Conservation (phyloP, 1,140 invertebrate genomes). For the Ptiloglossa arizonensis region DNA sequence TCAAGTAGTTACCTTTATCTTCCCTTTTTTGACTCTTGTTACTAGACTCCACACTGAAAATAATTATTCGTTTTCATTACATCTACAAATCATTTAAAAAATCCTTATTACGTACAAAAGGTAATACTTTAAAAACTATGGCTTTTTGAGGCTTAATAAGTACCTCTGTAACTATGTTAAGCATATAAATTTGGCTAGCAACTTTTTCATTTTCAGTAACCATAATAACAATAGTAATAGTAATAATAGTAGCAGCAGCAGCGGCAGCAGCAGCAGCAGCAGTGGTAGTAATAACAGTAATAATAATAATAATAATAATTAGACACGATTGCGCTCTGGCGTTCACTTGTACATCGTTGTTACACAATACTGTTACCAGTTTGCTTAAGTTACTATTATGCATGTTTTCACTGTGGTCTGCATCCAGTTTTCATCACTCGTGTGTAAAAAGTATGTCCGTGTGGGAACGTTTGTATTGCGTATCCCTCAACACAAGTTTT, state of each 20-base stretch:
- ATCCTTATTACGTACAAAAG: conserved; percentile 40
- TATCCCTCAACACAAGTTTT: conserved; percentile 29
- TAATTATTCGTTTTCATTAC: conserved; percentile 44
- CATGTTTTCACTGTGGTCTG: conserved; percentile 47
- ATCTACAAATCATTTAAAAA: conserved; percentile 3
- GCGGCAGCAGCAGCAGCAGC: neutral
- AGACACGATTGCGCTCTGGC: conserved; percentile 23
- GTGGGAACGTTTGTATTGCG: conserved; percentile 28
- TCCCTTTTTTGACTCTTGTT: conserved; percentile 77
- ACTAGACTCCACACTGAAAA: conserved; percentile 77
- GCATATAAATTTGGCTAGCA: conserved; percentile 80
- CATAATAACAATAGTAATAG: neutral
- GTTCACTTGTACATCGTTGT: conserved; percentile 39
- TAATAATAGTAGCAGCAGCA: too few relatives aligned
- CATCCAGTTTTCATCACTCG: conserved; percentile 51
- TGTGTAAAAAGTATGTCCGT: conserved; percentile 44
- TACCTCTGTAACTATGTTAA: conserved; percentile 81
- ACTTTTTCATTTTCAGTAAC: conserved; percentile 60
- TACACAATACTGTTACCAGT: conserved; percentile 41
- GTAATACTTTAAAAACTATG: conserved; percentile 60
- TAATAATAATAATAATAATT: conserved; percentile 9
- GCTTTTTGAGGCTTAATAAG: conserved; percentile 72
- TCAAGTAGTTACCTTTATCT: conserved; percentile 75
- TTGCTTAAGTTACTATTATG: conserved; percentile 51
- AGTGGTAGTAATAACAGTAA: conserved; percentile 1